Evolutionary conservation across 92 coral and sea anemone species (phyloP), one percentile per base, ranked within the genome.

Genomic region (Parazoanthus atlanticus): DNA sequence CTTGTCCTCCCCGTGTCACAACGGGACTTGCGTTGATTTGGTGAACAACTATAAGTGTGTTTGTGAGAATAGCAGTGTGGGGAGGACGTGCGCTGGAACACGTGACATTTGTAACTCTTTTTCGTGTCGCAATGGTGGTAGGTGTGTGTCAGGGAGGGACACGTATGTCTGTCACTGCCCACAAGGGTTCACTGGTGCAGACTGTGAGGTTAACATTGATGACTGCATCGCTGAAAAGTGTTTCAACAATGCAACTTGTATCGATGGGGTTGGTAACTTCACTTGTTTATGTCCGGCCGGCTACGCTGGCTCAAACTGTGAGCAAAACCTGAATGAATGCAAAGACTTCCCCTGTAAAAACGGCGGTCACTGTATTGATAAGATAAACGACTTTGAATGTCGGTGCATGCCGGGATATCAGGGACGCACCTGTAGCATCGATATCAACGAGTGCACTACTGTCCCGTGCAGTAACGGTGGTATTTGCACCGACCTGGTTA

Each of bases 401-500:
- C 58, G 72, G 26, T 95, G 98, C 86, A 70, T 80, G 0, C 88
- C 96, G 12, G 98, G 98, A 5, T 95, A 91, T 90, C 90, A 95
- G 86, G 98, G 98, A 41, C 96, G 91, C 29, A 93, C 96, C 30
- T 95, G 98, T 58, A 81, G 94, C 30, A 91, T 95, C 9, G 96
- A 93, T 56, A 90, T 95, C 34, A 95, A 95, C 64, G 98, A 95
- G 86, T 95, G 98, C 73, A 88, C 92, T 46, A 72, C 96, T 16
- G 86, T 88, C 31, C 98, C 98, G 40, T 95, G 98, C 88, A 73
- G 80, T 65, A 83, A 93, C 67, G 93, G 86, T 69, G 98, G 92
- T 30, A 84, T 88, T 61, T 95, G 98, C 66, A 91, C 91, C 29
- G 89, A 95, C 78, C 67, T 95, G 89, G 91, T 91, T 29, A 91